Evolutionary conservation across 2,113 vertebrate genomes (phyloP).

Genomic region (Tor tambroides): DNA sequence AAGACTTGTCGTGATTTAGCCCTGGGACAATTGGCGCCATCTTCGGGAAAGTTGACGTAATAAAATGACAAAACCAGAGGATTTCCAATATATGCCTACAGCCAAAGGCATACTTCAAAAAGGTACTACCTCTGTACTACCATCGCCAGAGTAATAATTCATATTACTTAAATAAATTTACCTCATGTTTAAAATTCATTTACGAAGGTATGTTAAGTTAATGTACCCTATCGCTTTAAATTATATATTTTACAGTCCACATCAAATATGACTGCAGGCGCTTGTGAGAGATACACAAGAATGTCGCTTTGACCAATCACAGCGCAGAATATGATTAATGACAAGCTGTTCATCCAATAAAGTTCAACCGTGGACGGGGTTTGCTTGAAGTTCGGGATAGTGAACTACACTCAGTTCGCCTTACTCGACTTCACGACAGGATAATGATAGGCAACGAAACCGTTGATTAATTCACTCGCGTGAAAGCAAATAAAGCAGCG

Average conservation of each 20-base stretch:
- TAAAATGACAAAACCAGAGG: constrained; percentile 40
- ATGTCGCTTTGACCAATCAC: constrained; percentile 67
- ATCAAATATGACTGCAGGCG: constrained; percentile 55
- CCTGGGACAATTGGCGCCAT: constrained; percentile 19
- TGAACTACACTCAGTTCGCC: constrained; percentile 71
- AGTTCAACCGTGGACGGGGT: constrained; percentile 46
- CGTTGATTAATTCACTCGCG: constrained; percentile 9
- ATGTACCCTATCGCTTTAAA: constrained; percentile 1
- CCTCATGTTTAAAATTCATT: background rate
- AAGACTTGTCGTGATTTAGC: background rate
- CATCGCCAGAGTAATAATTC: background rate
- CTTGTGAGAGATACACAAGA: constrained; percentile 62
- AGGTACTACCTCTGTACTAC: background rate
- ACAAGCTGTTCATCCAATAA: constrained; percentile 64
- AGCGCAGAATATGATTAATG: background rate
- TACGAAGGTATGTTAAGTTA: background rate
- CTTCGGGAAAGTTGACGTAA: constrained; percentile 38
- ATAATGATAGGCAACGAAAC: constrained; percentile 40
- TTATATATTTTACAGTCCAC: constrained; percentile 13
- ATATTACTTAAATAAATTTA: background rate
- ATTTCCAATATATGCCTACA: background rate
- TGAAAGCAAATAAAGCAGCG: background rate
- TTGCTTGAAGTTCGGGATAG: constrained; percentile 62
- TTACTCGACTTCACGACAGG: constrained; percentile 56
- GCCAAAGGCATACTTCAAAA: constrained; percentile 9